Evolutionary conservation across 2,113 vertebrate genomes (phyloP).

Genomic region (Grantiella picta): DNA sequence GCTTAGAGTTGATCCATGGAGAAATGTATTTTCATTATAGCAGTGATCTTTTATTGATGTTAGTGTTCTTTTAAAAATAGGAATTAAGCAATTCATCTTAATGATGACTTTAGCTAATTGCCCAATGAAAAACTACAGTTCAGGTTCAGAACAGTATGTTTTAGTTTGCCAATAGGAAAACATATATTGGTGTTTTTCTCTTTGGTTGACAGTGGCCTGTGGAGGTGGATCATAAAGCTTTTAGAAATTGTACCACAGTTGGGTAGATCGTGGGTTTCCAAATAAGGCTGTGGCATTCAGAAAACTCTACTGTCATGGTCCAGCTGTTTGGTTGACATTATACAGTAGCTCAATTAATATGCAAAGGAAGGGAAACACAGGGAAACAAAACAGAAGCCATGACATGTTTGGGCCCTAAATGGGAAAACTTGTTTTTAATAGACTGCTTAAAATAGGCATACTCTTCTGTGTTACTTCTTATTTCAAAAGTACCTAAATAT

Average conservation of each 20-base stretch:
- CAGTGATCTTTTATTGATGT: not conserved
- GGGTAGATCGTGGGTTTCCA: not conserved
- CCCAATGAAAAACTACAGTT: not conserved
- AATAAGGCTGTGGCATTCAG: not conserved
- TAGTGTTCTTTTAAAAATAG: not conserved
- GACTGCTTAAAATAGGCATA: not conserved
- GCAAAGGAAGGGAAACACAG: not conserved
- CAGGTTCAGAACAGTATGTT: not conserved
- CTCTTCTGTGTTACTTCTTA: not conserved
- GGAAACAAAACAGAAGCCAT: not conserved
- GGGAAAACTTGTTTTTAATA: not conserved
- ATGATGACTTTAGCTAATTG: not conserved
- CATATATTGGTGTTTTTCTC: not conserved
- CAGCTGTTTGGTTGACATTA: not conserved
- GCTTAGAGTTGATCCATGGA: not conserved
- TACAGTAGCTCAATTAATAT: not conserved
- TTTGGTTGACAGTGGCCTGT: not conserved
- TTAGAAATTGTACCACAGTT: not conserved
- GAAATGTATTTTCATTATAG: not conserved
- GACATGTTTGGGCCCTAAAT: not conserved
- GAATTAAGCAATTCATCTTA: not conserved
- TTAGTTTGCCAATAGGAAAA: not conserved
- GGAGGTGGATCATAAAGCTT: not conserved
- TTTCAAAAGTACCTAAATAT: not conserved
- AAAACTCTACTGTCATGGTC: not conserved